A percentile compares a stretch with the other conserved stretches of the same genome.
These are phyloP conservation scores for Labrus mixtus DNA, from an alignment of 2,113 vertebrate genomes.

Conservation along the genomic window DNA sequence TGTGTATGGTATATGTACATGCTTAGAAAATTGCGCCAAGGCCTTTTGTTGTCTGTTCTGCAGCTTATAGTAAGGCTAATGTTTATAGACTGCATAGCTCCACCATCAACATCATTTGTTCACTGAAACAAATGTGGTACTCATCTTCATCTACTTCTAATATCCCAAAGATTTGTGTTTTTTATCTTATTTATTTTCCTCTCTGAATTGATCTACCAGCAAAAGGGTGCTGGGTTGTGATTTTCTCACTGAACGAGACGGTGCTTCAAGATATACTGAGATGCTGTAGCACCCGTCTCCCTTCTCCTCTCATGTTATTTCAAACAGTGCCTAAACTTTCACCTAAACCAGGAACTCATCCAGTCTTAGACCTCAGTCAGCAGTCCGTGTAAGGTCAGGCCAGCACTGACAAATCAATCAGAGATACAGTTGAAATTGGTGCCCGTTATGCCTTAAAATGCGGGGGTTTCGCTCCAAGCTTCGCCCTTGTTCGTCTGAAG, in stretches of 20 bases:
- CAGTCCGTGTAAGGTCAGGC: constrained; percentile 10
- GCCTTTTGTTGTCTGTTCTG: constrained; percentile 54
- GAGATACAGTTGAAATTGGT: constrained; percentile 19
- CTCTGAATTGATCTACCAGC: constrained; percentile 57
- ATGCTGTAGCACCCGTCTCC: constrained; percentile 34
- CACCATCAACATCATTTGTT: constrained; percentile 50
- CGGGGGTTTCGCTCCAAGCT: constrained; percentile 23
- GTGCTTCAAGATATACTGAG: constrained; percentile 42
- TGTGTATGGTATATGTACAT: constrained; percentile 33
- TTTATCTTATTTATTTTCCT: constrained; percentile 75
- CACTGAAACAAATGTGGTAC: constrained; percentile 66
- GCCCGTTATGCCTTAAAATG: constrained; percentile 74
- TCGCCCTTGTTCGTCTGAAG: constrained; percentile 26
- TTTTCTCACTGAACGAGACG: constrained; percentile 46
- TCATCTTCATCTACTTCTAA: constrained; percentile 58
- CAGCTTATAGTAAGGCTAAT: constrained; percentile 62
- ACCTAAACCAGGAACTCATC: constrained; percentile 40
- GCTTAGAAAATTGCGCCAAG: constrained; percentile 39
- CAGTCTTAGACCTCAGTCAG: constrained; percentile 34
- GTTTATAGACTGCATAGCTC: constrained; percentile 56
- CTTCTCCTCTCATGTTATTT: constrained; percentile 37
- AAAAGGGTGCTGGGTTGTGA: constrained; percentile 50
- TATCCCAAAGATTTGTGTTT: constrained; percentile 75
- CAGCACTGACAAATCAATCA: constrained; percentile 39
- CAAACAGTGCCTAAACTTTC: constrained; percentile 72